Base-by-base conservation (phyloP, 2,888 invertebrate species). In the Nemapogon koenigi region DNA sequence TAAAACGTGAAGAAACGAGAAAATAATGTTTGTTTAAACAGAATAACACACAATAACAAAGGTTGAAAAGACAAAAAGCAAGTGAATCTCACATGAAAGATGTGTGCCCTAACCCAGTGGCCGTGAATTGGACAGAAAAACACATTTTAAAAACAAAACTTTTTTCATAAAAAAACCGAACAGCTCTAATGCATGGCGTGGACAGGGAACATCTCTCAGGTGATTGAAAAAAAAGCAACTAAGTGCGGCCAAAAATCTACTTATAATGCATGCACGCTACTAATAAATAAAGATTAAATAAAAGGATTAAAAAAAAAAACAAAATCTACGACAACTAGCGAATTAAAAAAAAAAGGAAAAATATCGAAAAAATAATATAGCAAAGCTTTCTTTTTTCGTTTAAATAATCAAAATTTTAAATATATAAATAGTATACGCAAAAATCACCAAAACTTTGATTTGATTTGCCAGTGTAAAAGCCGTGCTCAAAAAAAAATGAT, bases 141-240 rank as follows among this genome's bases (percentile, higher is more conserved):
- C 33, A 41, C 19, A 41, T 43, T 40, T 40, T 40, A 30, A 40
- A 41, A 35, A 30, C 39, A 40, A 29, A 29, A 27, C 30, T 33
- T 38, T 40, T 38, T 42, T 43, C 16, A 29, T 8, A 29, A 3
- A 16, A n/a, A 43, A 39, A 57, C 57, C 64, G 64, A 28, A 68
- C 65, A 57, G 49, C 55, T 57, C 58, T 26, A 10, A 59, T 67
- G 64, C 59, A 55, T 58, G 59, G 62, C 59, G 55, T 59, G 59
- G 62, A 56, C 65, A 69, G 75, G 72, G 62, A 73, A 75, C 78
- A 78, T 76, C 78, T 78, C 76, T 76, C 78, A 76, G 73, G 69
- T 69, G 69, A 62, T 55, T 48, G 49, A 58, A 57, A 56, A 43
- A 51, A 52, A 49, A 41, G 40, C 45, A 46, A 50, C 51, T 44